Percentiles rank a stretch among this genome's conserved stretches.
Conservation (phyloP, 2,797 vertebrate genomes). For the Melanitta fusca region DNA sequence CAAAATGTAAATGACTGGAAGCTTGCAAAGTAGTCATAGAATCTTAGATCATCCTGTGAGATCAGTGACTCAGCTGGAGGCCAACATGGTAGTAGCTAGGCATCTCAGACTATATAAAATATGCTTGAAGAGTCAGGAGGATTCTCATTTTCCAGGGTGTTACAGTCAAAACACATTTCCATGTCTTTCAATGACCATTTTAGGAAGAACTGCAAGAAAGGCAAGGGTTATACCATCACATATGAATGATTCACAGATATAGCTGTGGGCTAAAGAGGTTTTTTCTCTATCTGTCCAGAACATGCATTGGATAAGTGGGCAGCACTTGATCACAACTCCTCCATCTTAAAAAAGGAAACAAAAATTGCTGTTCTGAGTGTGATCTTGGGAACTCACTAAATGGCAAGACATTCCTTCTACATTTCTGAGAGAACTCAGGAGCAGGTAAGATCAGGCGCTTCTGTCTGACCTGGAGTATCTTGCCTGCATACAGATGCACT, state of each 20-base stretch:
- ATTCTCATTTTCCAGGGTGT: background rate
- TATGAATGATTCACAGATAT: background rate
- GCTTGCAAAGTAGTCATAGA: background rate
- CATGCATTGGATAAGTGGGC: background rate
- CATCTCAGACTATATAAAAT: background rate
- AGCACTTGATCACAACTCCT: background rate
- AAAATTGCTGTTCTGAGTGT: background rate
- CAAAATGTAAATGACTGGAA: background rate
- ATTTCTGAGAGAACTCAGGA: background rate
- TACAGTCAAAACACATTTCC: background rate
- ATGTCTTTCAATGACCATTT: background rate
- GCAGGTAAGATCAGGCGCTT: background rate
- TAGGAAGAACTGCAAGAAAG: constrained; percentile 5
- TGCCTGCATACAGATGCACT: background rate
- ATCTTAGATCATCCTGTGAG: background rate
- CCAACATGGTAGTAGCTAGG: background rate
- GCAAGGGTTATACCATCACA: background rate
- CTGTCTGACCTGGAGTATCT: background rate
- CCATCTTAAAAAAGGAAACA: background rate
- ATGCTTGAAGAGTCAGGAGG: background rate
- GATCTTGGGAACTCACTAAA: background rate
- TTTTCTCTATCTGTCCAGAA: background rate
- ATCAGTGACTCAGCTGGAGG: constrained; percentile 33
- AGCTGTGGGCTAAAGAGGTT: background rate
- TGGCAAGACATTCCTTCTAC: background rate